These are phyloP conservation scores for Callopanchax toddi DNA, from an alignment of 2,113 vertebrate species.

Conservation along the genomic window DNA sequence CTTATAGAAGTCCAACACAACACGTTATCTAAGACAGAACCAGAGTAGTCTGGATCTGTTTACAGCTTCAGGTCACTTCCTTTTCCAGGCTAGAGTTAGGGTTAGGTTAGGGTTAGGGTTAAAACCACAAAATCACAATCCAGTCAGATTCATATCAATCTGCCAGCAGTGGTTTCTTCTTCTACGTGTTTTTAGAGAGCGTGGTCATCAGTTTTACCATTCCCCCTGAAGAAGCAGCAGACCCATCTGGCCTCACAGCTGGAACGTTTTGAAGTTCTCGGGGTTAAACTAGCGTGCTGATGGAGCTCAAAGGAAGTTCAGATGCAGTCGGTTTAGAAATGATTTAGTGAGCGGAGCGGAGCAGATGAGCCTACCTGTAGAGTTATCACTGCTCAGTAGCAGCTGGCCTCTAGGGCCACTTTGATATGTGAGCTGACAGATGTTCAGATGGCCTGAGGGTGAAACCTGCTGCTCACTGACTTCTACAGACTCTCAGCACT, in stretches of 20 bases:
- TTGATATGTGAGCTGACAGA: slow-evolving; percentile 72
- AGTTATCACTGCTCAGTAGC: slow-evolving; percentile 38
- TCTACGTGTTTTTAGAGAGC: background rate
- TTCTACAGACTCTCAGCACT: slow-evolving; percentile 13
- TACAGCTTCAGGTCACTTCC: too few relatives aligned
- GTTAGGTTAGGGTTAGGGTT: too few relatives aligned
- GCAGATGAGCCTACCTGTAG: background rate
- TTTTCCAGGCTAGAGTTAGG: too few relatives aligned
- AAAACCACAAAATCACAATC: background rate
- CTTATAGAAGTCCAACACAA: too few relatives aligned
- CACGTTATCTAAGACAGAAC: too few relatives aligned
- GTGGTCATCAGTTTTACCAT: too few relatives aligned
- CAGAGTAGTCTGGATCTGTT: too few relatives aligned
- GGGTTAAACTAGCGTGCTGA: background rate
- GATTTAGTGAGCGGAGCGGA: background rate
- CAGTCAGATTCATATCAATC: background rate
- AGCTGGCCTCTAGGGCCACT: slow-evolving; percentile 39
- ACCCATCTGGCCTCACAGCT: too few relatives aligned
- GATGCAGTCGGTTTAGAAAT: background rate
- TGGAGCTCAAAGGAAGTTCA: background rate
- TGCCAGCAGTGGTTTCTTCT: too few relatives aligned
- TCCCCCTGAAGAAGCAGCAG: too few relatives aligned
- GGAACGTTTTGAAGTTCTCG: background rate
- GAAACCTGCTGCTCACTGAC: slow-evolving; percentile 22
- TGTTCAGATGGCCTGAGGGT: slow-evolving; percentile 47